These are phyloP conservation scores for Lutraria rhynchaena DNA, from an alignment of 1,140 invertebrate species.

Conservation along the genomic window DNA sequence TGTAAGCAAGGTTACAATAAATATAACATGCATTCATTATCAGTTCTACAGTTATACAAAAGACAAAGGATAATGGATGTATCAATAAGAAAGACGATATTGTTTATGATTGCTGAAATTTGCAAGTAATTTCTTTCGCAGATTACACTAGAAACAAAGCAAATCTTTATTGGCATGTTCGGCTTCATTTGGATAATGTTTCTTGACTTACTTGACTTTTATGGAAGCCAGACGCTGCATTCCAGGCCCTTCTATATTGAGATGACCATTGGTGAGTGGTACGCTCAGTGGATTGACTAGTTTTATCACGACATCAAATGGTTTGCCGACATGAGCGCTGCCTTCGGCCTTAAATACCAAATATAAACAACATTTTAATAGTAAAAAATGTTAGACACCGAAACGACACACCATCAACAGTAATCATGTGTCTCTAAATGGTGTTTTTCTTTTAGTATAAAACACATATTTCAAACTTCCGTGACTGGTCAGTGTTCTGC, in stretches of 20 bases:
- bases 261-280: slow-evolving; percentile 70
- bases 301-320: slow-evolving; percentile 75
- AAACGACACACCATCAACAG: neutral
- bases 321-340: slow-evolving; percentile 70
- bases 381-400: neutral
- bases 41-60: too few species aligned
- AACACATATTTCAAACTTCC: too few species aligned
- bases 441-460: neutral
- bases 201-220: slow-evolving; percentile 76
- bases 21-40: too few species aligned
- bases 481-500: too few species aligned
- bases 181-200: too few species aligned
- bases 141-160: neutral
- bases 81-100: too few species aligned
- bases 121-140: neutral
- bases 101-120: neutral
- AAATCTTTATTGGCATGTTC: neutral
- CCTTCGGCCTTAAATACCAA: slow-evolving; percentile 71
- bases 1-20: too few species aligned
- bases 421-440: neutral
- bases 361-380: neutral
- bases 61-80: too few species aligned
- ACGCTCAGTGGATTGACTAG: slow-evolving; percentile 74
- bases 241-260: slow-evolving; percentile 77
- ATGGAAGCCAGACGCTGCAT: slow-evolving; percentile 68